These are phyloP conservation scores for Gorilla gorilla DNA, from an alignment of 2,113 vertebrate species.

Conservation along the genomic window DNA sequence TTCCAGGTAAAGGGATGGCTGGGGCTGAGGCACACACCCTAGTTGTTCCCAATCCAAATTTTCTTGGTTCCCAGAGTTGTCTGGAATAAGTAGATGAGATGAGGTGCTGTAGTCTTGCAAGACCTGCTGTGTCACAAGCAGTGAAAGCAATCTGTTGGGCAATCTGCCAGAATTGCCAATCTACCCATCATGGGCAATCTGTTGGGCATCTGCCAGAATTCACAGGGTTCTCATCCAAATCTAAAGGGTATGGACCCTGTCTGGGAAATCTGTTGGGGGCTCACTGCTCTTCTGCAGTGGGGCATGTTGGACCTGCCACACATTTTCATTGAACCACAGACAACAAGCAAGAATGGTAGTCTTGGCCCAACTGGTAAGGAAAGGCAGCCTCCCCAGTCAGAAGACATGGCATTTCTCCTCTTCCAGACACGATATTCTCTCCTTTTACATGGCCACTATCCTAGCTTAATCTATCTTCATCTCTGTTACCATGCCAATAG, in stretches of 20 bases:
- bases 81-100: background rate
- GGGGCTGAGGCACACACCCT: background rate
- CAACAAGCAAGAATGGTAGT: background rate
- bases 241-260: background rate
- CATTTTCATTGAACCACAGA: background rate
- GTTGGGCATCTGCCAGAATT: background rate
- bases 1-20: background rate
- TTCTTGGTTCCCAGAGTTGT: background rate
- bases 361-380: background rate
- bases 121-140: background rate
- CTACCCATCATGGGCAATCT: background rate
- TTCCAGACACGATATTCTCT: background rate
- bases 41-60: background rate
- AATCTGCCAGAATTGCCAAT: background rate
- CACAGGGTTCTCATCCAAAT: background rate
- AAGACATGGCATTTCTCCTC: background rate
- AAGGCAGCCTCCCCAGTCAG: background rate
- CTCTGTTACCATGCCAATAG: background rate
- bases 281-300: background rate
- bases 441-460: background rate
- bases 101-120: background rate
- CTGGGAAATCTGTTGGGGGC: background rate
- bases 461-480: background rate
- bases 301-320: background rate
- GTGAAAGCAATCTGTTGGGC: background rate